These are phyloP conservation scores for Uloborus plumipes DNA, from an alignment of 2,888 invertebrate species.

Conservation along the genomic window DNA sequence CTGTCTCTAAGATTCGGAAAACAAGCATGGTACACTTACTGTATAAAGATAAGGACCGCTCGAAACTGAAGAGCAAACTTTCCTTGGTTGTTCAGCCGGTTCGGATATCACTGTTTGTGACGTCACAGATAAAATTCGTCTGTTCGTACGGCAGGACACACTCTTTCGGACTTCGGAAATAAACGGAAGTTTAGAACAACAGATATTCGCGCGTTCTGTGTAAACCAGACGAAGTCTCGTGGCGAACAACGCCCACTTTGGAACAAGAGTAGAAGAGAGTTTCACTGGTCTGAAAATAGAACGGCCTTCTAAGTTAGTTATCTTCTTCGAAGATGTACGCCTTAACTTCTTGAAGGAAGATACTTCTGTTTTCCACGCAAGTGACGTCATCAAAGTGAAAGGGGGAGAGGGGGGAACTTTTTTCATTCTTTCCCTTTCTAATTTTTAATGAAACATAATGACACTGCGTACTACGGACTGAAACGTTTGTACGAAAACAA, in stretches of 20 bases:
- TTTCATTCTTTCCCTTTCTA: conserved; percentile 21
- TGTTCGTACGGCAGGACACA: too few species aligned
- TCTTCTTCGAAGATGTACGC: conserved; percentile 17
- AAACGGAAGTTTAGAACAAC: conserved; percentile 10
- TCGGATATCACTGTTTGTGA: conserved; percentile 6
- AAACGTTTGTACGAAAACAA: conserved; percentile 16
- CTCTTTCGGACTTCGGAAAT: background rate
- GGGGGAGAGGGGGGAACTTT: background rate
- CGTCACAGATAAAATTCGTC: conserved; percentile 19
- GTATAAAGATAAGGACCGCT: conserved; percentile 17
- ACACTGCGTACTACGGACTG: conserved; percentile 33
- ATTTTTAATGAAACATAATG: conserved; percentile 14
- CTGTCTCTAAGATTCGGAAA: too few species aligned
- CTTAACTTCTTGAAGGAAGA: conserved; percentile 1
- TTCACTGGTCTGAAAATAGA: conserved; percentile 30
- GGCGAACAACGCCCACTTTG: conserved; percentile 38
- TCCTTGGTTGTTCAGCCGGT: conserved; percentile 35
- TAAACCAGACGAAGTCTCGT: too few species aligned
- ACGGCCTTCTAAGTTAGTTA: conserved; percentile 49
- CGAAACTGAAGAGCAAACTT: conserved; percentile 10
- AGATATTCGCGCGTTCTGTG: conserved; percentile 7
- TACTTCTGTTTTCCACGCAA: background rate
- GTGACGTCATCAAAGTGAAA: conserved; percentile 28
- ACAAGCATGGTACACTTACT: conserved; percentile 23
- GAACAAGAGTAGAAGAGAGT: conserved; percentile 14